Evolutionary conservation across 2,113 vertebrate genomes (phyloP).

Genomic region (Chiloscyllium plagiosum): DNA sequence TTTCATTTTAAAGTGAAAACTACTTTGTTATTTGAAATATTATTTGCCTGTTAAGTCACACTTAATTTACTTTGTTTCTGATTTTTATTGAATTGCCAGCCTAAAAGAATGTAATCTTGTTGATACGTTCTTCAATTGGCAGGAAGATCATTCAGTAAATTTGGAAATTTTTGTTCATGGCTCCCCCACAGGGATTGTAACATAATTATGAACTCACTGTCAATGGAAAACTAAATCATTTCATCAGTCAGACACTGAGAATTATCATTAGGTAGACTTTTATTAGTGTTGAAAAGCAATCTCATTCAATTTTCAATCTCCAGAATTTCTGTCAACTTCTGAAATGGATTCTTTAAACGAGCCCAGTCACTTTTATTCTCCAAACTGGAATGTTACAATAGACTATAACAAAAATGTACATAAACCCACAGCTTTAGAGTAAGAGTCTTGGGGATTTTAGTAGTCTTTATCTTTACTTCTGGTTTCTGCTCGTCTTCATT

Average conservation of each 20-base stretch:
- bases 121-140: too few relatives aligned
- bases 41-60: too few relatives aligned
- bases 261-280: background rate
- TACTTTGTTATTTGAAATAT: too few relatives aligned
- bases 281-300: conserved; percentile 9
- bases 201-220: background rate
- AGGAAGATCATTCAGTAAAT: too few relatives aligned
- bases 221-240: background rate
- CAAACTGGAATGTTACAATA: background rate
- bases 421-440: background rate
- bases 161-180: too few relatives aligned
- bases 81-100: too few relatives aligned
- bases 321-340: background rate
- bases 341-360: background rate
- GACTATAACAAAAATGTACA: background rate
- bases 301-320: background rate
- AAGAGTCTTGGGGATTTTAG: background rate
- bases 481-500: background rate
- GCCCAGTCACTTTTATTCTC: background rate
- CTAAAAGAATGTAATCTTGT: too few relatives aligned
- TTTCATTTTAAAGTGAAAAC: too few relatives aligned
- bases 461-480: background rate
- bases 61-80: too few relatives aligned
- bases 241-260: background rate
- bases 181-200: too few relatives aligned